Evolutionary conservation across 2,797 vertebrate species (phyloP), one percentile per base, ranked within the genome.

Genomic region (Sebastes miniatus): DNA sequence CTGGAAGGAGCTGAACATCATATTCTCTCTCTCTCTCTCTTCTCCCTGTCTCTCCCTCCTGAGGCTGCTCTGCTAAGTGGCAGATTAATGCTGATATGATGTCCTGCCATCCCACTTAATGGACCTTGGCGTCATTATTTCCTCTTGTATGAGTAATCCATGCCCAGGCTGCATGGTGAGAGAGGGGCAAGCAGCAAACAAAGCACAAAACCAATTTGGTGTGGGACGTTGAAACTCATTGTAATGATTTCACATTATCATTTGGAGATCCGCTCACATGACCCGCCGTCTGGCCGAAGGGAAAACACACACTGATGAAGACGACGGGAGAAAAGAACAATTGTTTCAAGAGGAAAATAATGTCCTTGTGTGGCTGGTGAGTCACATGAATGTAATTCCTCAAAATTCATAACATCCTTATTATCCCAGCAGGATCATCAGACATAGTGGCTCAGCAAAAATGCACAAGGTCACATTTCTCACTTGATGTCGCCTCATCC

Each of bases 71-170:
- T 81, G 85, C 91, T 95, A 95, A 95, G 92, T 94, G 94, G 92
- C 79, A 95, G 93, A 95, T 95, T 94, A 95, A 95, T 95, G 95
- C 90, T 93, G 91, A 95, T 94, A 93, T 93, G 89, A 95, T 95
- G 94, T 93, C 92, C 91, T 92, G 87, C 92, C 87, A 93, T 94
- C 92, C 89, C 88, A 93, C 91, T 93, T 96, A 95, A 95, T 95
- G 94, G 95, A 95, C 93, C 89, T 90, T 91, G 92, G 92, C 91
- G 93, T 95, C 93, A 92, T 94, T 94, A 92, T 95, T 95, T 95
- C 95, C 93, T 93, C 91, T 89, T 91, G 85, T 91, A 92, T 94
- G 92, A 93, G 93, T 94, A 94, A 94, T 94, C 88, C 89, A 71
- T 93, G 91, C 83, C 84, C 73, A 27, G 65, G 79, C 84, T 90